These are phyloP conservation scores for Trematocara stigmaticum DNA, from an alignment of 2,113 vertebrate genomes.

Conservation along the genomic window DNA sequence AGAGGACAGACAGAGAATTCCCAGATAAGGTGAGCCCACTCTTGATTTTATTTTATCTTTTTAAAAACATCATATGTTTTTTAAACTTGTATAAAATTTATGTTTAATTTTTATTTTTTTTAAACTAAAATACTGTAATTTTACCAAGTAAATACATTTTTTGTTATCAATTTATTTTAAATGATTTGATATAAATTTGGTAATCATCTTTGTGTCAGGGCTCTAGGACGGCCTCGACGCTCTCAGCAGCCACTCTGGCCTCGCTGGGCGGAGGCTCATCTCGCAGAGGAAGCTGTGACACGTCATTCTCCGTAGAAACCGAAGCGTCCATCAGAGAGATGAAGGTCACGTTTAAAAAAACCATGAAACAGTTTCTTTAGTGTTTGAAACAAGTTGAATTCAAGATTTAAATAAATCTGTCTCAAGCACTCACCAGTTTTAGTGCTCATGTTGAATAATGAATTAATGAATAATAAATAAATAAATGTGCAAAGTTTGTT, in stretches of 20 bases:
- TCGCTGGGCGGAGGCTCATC: conserved; percentile 87
- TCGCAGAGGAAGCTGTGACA: conserved; percentile 88
- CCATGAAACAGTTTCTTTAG: background rate
- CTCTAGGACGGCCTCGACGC: conserved; percentile 78
- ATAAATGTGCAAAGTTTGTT: background rate
- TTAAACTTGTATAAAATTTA: background rate
- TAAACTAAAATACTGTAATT: background rate
- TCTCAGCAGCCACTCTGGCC: conserved; percentile 87
- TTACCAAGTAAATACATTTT: background rate
- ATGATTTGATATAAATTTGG: background rate
- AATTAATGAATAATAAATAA: background rate
- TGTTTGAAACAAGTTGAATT: background rate
- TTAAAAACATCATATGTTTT: background rate
- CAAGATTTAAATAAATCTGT: background rate
- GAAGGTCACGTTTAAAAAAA: conserved; percentile 70
- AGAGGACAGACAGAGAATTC: conserved; percentile 80
- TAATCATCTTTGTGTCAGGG: conserved; percentile 60
- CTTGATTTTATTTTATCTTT: background rate
- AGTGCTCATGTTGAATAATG: background rate
- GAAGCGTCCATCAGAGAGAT: conserved; percentile 92
- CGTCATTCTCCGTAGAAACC: conserved; percentile 84
- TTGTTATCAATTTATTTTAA: background rate
- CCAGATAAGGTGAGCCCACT: conserved; percentile 75
- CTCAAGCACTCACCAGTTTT: background rate
- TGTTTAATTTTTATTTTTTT: background rate